phyloP scores from a whole-genome alignment of 1,140 invertebrate genomes.

The Cecropterus lyciades region DNA sequence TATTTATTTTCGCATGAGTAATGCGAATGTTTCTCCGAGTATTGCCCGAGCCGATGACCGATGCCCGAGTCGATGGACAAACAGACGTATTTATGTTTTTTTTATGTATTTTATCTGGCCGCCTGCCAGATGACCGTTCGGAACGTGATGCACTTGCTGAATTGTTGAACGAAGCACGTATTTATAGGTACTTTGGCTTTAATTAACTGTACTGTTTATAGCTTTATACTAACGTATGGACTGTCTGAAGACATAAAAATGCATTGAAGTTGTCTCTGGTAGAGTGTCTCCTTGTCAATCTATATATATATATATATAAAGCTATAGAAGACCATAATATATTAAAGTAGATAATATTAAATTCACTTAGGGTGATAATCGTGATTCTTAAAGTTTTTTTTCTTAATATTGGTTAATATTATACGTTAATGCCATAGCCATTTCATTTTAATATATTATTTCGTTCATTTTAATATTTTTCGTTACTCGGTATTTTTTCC shows the following conservation, averaged over 20 bases:
- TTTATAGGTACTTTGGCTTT: conserved; percentile 20
- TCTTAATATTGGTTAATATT: too few relatives aligned
- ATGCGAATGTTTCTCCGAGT: conserved; percentile 34
- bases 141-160: conserved; percentile 25
- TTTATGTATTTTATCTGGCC: conserved; percentile 43
- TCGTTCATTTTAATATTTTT: too few relatives aligned
- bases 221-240: conserved; percentile 5
- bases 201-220: conserved; percentile 21
- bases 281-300: too few relatives aligned
- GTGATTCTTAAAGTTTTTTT: too few relatives aligned
- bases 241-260: background rate
- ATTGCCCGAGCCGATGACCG: conserved; percentile 43
- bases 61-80: conserved; percentile 31
- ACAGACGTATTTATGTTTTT: conserved; percentile 38
- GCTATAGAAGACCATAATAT: too few relatives aligned
- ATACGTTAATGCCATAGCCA: too few relatives aligned
- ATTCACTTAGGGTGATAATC: too few relatives aligned
- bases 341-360: too few relatives aligned
- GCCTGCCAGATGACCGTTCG: conserved; percentile 43
- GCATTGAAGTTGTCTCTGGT: too few relatives aligned
- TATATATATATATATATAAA: too few relatives aligned
- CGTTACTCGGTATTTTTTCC: too few relatives aligned
- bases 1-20: conserved; percentile 33
- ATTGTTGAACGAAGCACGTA: conserved; percentile 24
- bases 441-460: too few relatives aligned